Evolutionary conservation across 2,888 invertebrate species (phyloP).

Genomic region (Allygus modestus): DNA sequence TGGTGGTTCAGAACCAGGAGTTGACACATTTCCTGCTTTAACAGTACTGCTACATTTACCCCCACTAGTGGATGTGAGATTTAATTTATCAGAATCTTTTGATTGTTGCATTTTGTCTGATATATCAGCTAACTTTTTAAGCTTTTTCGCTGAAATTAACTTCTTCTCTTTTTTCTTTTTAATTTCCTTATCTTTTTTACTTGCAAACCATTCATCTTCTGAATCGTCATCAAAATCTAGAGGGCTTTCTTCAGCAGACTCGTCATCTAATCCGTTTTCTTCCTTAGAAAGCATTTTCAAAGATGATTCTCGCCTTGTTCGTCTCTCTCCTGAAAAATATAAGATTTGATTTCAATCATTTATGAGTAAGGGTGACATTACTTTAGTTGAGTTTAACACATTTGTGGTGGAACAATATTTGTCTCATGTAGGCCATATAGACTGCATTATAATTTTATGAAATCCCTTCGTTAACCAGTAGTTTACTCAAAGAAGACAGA

Average conservation of each 20-base stretch:
- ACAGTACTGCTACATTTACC: background rate
- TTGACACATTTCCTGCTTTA: background rate
- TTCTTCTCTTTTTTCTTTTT: slow-evolving; percentile 40
- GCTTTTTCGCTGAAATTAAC: slow-evolving; percentile 50
- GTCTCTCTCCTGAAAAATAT: slow-evolving; percentile 60
- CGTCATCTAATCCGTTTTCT: slow-evolving; percentile 55
- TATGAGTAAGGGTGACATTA: slow-evolving; percentile 1
- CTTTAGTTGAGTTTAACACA: background rate
- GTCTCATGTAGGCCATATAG: too few species aligned
- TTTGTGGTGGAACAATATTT: too few species aligned
- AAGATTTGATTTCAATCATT: too few species aligned
- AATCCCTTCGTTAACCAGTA: too few species aligned
- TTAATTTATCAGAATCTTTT: slow-evolving; percentile 38
- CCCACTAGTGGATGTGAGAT: background rate
- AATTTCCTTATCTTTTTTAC: slow-evolving; percentile 58
- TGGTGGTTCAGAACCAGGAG: background rate
- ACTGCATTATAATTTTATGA: too few species aligned
- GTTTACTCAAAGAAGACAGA: too few species aligned
- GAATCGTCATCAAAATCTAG: slow-evolving; percentile 64
- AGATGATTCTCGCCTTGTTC: slow-evolving; percentile 56
- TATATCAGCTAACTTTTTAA: slow-evolving; percentile 46
- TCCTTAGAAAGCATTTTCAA: slow-evolving; percentile 45
- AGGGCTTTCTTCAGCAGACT: slow-evolving; percentile 62
- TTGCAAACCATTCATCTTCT: slow-evolving; percentile 66
- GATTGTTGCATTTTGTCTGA: slow-evolving; percentile 46